A percentile compares a stretch with the other conserved stretches of the same genome.
These are phyloP conservation scores for Gari tellinella DNA, from an alignment of 2,888 invertebrate genomes.

Conservation along the genomic window DNA sequence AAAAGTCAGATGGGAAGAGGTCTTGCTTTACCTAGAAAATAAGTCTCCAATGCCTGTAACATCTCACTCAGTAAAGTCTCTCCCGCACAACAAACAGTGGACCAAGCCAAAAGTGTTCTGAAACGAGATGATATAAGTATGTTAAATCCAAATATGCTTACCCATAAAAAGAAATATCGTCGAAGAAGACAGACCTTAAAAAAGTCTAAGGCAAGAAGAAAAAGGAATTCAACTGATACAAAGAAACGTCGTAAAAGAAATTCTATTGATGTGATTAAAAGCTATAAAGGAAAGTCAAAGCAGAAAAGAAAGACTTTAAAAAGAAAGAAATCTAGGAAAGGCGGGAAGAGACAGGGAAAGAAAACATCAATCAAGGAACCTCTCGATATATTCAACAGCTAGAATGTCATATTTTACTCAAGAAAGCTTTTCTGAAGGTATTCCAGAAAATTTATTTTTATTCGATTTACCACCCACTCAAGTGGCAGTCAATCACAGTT, in stretches of 20 bases:
- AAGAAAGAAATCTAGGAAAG: constrained; percentile 2
- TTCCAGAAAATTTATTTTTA: constrained; percentile 36
- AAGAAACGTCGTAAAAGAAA: no score
- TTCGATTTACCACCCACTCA: constrained; percentile 56
- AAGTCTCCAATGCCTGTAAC: not conserved
- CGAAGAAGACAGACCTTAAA: constrained; percentile 4
- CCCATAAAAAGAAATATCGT: constrained; percentile 10
- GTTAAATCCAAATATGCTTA: constrained; percentile 6
- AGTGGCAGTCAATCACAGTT: constrained; percentile 42
- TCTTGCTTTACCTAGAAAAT: not conserved
- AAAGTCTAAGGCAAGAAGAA: constrained; percentile 6
- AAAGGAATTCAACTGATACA: no score
- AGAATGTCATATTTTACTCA: constrained; percentile 37
- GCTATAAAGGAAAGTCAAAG: not conserved
- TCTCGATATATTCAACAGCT: constrained; percentile 1
- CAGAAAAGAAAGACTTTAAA: constrained; percentile 8
- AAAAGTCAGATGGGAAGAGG: constrained; percentile 20
- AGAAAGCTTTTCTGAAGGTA: constrained; percentile 47
- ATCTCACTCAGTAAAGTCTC: constrained; percentile 32
- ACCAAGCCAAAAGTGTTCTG: constrained; percentile 42
- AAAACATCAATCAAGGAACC: not conserved
- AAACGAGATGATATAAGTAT: constrained; percentile 42
- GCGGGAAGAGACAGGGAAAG: constrained; percentile 1
- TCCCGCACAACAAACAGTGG: constrained; percentile 34
- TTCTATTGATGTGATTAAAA: constrained; percentile 3